Percentiles rank a stretch among this genome's conserved stretches.
phyloP scores from a whole-genome alignment of 2,113 vertebrate species.

The Trematomus loennbergii region DNA sequence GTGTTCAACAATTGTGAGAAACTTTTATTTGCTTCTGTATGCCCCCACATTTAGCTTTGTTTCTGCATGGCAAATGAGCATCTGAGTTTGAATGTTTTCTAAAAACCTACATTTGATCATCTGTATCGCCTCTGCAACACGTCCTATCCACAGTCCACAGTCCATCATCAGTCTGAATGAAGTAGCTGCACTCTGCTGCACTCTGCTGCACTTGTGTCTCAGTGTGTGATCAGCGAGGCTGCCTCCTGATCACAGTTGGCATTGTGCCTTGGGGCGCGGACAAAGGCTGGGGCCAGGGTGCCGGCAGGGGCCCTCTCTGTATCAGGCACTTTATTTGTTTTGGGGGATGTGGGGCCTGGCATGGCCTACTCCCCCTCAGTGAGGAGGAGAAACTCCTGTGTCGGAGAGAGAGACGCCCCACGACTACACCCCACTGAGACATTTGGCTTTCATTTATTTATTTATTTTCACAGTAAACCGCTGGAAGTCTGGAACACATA shows the following conservation, averaged over 20 bases:
- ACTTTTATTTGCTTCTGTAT: slow-evolving; percentile 9
- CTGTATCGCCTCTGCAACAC: not conserved
- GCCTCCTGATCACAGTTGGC: slow-evolving; percentile 71
- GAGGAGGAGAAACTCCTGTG: slow-evolving; percentile 61
- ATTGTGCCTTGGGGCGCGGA: slow-evolving; percentile 65
- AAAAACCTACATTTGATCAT: not conserved
- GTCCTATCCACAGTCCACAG: slow-evolving; percentile 8
- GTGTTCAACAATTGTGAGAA: slow-evolving; percentile 53
- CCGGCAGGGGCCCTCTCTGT: slow-evolving; percentile 65
- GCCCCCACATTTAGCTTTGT: not conserved
- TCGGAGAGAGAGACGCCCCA: slow-evolving; percentile 49
- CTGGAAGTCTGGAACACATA: slow-evolving; percentile 46
- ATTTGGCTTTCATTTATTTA: slow-evolving; percentile 72
- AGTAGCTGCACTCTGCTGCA: slow-evolving; percentile 48
- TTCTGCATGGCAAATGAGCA: not conserved
- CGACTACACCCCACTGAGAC: slow-evolving; percentile 63
- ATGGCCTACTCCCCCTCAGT: slow-evolving; percentile 45
- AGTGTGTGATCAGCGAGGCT: slow-evolving; percentile 67
- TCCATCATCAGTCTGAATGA: slow-evolving; percentile 51
- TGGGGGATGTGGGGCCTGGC: slow-evolving; percentile 55
- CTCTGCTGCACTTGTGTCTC: slow-evolving; percentile 55
- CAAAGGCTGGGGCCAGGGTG: slow-evolving; percentile 61
- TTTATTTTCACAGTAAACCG: slow-evolving; percentile 43
- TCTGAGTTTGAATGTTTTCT: slow-evolving; percentile 12
- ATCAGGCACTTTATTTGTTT: slow-evolving; percentile 78